Base-by-base conservation (phyloP, 2,113 vertebrate genomes). In the Emydocephalus ijimae region DNA sequence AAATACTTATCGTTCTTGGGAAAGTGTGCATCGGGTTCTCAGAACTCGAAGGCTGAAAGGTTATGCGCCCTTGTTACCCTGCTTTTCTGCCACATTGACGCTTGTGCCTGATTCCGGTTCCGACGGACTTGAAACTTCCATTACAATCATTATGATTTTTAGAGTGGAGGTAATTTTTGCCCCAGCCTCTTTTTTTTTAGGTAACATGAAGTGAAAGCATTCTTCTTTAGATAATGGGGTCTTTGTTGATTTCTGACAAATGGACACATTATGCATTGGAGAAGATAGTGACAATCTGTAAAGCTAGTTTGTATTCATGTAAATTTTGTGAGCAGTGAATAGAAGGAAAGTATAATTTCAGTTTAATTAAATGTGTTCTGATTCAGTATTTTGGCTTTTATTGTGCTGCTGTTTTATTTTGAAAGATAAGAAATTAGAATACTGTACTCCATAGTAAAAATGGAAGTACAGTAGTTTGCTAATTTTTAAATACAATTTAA, bases 261-360 rank as follows among this genome's bases (percentile, higher is more conserved):
- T 69, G 52, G 43, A 48, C 8, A 34, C 91, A 91, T 4, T 34
- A 89, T 21, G 54, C 57, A 3, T 81, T 92, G 92, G 69, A 69
- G 56, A 92, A 92, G 43, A 86, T 7, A 57, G 11, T 12, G 81
- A 88, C 54, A 61, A 3, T 12, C 88, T 89, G 89, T 45, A 96
- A 81, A 94, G 88, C 10, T 23, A 90, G 61, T 89, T 3, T 94
- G 74, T 15, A 93, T 56, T 90, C 92, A 91, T 94, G 94, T 95
- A 95, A 95, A 92, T 56, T 14, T 10, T 88, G 86, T 92, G 86
- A 5, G 39, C 23, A 8, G 23, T n/a, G 56, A 64, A 59, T 87
- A 61, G 87, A 1, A 48, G 61, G 0, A 61, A 93, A 92, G 91
- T 89, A 88, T 29, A 20, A 5, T 57, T 89, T 59, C 56, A 3